Percentiles rank a stretch among this genome's conserved stretches.
These are phyloP conservation scores for Campopleginae sp. DNA, from an alignment of 2,888 invertebrate genomes.

Conservation along the genomic window DNA sequence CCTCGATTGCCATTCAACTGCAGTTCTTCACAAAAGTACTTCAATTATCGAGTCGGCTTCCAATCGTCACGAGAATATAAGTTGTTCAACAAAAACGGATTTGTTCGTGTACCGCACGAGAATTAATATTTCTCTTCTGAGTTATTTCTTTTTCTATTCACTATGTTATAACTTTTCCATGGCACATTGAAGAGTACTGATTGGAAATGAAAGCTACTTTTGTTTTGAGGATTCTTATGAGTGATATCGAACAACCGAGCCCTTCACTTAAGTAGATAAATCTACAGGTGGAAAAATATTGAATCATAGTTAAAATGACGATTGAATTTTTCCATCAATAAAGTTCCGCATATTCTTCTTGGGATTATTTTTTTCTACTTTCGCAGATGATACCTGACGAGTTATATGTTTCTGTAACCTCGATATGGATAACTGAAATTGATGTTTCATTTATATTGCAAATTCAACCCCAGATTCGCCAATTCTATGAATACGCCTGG, in stretches of 20 bases:
- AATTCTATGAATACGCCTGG: too few relatives aligned
- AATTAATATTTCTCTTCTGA: neutral
- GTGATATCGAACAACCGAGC: neutral
- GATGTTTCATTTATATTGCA: too few relatives aligned
- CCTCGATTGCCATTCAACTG: slow-evolving; percentile 30
- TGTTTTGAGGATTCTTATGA: neutral
- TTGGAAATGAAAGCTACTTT: neutral
- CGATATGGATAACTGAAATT: too few relatives aligned
- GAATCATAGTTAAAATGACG: neutral
- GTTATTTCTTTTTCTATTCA: neutral
- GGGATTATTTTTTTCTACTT: neutral
- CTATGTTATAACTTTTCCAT: neutral
- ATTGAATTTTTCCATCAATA: neutral
- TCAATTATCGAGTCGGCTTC: slow-evolving; percentile 23
- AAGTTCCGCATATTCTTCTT: neutral
- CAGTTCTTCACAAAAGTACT: slow-evolving; percentile 38
- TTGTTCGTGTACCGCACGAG: neutral
- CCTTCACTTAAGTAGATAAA: neutral
- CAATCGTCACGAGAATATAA: neutral
- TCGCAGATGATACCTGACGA: neutral
- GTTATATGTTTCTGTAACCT: neutral
- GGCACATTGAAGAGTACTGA: neutral
- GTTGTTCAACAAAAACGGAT: neutral
- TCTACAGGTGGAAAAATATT: neutral
- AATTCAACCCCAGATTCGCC: too few relatives aligned